Conservation (phyloP, 2,113 vertebrate species). For the Acrocephalus arundinaceus region DNA sequence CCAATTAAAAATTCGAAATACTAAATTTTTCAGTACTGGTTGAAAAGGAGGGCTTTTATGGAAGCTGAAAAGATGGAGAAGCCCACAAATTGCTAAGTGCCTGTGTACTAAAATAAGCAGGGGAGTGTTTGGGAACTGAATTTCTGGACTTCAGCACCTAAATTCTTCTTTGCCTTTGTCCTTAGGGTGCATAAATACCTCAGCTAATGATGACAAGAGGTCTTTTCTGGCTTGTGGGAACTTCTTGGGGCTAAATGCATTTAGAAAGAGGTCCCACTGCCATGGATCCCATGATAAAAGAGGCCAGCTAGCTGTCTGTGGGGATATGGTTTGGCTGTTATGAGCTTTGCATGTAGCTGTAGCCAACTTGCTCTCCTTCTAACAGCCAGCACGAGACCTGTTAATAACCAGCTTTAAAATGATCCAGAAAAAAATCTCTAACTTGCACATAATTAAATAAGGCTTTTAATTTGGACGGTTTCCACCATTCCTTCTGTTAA, state of each 20-base stretch:
- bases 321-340: background rate
- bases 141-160: background rate
- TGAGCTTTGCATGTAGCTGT: background rate
- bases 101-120: background rate
- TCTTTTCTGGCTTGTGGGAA: background rate
- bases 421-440: background rate
- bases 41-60: background rate
- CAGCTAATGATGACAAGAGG: background rate
- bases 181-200: background rate
- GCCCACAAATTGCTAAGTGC: background rate
- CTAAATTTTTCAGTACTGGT: background rate
- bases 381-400: background rate
- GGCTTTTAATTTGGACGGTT: background rate
- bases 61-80: background rate
- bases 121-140: background rate
- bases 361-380: background rate
- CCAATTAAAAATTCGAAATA: background rate
- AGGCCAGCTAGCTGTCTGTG: background rate
- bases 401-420: background rate
- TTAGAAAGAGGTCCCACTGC: background rate
- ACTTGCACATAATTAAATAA: background rate
- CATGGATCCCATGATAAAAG: rapidly evolving
- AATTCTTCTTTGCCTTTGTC: background rate
- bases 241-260: background rate
- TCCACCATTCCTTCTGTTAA: background rate